A percentile compares a stretch with the other conserved stretches of the same genome.
phyloP scores from a whole-genome alignment of 2,888 invertebrate genomes.

The Eristalis intricaria region DNA sequence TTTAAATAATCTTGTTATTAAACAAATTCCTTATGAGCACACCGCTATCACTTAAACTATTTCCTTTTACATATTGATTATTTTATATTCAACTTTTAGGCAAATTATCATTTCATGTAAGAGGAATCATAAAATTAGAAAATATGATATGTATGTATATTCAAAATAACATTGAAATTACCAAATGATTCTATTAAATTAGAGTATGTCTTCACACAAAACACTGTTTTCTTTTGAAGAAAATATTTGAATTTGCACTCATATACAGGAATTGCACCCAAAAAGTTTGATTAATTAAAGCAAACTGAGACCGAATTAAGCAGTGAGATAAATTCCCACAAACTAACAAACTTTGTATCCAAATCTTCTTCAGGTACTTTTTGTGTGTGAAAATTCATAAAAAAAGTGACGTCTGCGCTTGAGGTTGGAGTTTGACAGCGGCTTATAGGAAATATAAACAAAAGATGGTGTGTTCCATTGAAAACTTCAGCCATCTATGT shows the following conservation, averaged over 20 bases:
- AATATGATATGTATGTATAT: background rate
- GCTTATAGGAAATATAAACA: background rate
- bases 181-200: background rate
- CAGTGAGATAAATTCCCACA: constrained; percentile 54
- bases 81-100: background rate
- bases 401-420: constrained; percentile 64
- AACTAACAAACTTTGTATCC: constrained; percentile 49
- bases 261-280: constrained; percentile 58
- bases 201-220: constrained; percentile 2
- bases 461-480: background rate
- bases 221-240: background rate
- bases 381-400: constrained; percentile 26
- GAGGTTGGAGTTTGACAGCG: background rate
- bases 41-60: background rate
- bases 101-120: background rate
- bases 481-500: background rate
- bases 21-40: background rate
- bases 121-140: background rate
- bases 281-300: constrained; percentile 72
- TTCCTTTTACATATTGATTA: constrained; percentile 40
- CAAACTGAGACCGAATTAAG: constrained; percentile 66
- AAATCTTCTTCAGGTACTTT: constrained; percentile 22
- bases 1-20: background rate
- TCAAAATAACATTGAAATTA: background rate
- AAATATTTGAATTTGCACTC: background rate